Percentiles rank a stretch among this genome's conserved stretches.
Conservation (phyloP, 2,797 vertebrate genomes). For the Anas bahamensis region DNA sequence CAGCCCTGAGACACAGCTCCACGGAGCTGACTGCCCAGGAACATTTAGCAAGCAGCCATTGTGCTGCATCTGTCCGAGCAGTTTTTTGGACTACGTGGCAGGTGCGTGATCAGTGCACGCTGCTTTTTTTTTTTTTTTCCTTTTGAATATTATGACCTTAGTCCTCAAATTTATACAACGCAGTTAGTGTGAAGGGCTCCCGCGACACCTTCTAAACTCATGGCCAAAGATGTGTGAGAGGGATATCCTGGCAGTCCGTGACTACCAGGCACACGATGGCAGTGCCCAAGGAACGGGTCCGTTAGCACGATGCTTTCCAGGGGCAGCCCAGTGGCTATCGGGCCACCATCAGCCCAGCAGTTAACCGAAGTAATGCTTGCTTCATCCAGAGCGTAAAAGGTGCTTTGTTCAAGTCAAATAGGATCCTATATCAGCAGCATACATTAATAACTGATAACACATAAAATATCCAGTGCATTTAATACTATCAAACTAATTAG, state of each 20-base stretch:
- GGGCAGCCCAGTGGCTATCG: not conserved
- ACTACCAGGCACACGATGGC: not conserved
- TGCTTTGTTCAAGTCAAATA: conserved; percentile 36
- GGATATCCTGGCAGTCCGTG: not conserved
- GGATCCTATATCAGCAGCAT: not conserved
- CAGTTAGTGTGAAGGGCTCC: not conserved
- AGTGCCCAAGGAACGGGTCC: not conserved
- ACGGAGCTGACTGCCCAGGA: not conserved
- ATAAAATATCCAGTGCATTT: conserved; percentile 40
- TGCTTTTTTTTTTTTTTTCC: not conserved
- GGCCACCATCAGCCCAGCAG: not conserved
- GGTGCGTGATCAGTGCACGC: fast-evolving
- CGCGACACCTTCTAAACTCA: fast-evolving
- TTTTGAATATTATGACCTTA: not conserved
- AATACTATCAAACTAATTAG: conserved; percentile 52
- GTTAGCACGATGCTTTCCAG: not conserved
- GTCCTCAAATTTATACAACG: not conserved
- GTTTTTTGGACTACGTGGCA: fast-evolving
- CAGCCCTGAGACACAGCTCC: not conserved
- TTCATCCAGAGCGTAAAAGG: not conserved
- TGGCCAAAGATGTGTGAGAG: not conserved
- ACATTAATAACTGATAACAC: conserved; percentile 64
- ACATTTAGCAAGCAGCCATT: not conserved
- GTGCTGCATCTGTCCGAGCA: not conserved
- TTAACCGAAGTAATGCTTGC: not conserved